phyloP scores from a whole-genome alignment of 2,113 vertebrate species.

The Laticauda laticaudata region DNA sequence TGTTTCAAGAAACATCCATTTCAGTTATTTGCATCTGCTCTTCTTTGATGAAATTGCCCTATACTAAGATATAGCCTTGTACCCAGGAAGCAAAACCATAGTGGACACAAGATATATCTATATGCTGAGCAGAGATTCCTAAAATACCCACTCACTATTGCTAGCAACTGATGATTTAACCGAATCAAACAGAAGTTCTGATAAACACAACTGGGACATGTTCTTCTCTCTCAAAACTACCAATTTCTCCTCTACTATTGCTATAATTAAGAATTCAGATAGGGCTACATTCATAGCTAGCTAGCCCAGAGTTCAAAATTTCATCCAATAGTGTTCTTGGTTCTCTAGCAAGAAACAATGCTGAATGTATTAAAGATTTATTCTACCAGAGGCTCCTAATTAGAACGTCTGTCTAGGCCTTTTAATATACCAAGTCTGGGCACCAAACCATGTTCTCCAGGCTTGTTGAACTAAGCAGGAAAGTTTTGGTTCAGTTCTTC shows the following conservation, averaged over 20 bases:
- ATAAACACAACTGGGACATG: not conserved
- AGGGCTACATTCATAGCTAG: not conserved
- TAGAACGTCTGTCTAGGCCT: not conserved
- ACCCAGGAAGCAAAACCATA: not conserved
- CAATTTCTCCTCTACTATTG: rapidly evolving
- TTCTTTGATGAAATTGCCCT: not conserved
- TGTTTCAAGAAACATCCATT: not conserved
- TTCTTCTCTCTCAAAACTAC: not conserved
- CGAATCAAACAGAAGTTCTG: not conserved
- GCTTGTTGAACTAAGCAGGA: not conserved
- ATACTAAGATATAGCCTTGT: not conserved
- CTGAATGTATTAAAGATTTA: not conserved
- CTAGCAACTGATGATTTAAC: not conserved
- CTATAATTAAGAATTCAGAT: not conserved
- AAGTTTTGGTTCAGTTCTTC: not conserved
- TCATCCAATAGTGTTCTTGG: not conserved
- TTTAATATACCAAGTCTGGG: not conserved
- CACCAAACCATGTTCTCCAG: not conserved
- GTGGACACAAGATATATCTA: not conserved
- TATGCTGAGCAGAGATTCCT: not conserved
- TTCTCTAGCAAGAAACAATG: not conserved
- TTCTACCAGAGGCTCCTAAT: not conserved
- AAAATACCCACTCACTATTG: not conserved
- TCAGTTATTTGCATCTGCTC: not conserved
- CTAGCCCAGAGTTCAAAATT: not conserved